Evolutionary conservation across 2,113 vertebrate genomes (phyloP).

Genomic region (Taxidea taxus): DNA sequence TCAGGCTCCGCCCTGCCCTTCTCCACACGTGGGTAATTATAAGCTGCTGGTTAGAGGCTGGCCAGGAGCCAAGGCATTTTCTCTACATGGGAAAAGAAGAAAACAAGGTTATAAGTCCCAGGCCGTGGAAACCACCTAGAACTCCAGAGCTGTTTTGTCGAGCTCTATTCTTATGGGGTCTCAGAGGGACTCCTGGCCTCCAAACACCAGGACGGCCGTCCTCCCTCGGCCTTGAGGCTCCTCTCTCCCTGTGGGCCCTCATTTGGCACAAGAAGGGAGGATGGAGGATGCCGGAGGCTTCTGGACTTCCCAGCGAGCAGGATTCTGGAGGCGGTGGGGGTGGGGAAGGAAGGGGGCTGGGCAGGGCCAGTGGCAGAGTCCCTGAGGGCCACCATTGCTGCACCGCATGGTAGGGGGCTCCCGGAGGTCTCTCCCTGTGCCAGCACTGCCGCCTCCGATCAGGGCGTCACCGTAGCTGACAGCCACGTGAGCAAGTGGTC

Average conservation of each 20-base stretch:
- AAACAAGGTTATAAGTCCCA: neutral
- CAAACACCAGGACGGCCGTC: neutral
- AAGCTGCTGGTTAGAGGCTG: constrained; percentile 3
- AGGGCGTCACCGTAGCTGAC: rapidly evolving
- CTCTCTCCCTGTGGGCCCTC: neutral
- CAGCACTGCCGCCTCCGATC: neutral
- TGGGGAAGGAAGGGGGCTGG: neutral
- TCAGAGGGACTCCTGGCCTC: neutral
- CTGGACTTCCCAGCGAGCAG: constrained; percentile 38
- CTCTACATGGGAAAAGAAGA: constrained; percentile 42
- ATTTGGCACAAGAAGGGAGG: constrained; percentile 36
- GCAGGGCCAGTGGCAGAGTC: neutral
- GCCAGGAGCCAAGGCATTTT: neutral
- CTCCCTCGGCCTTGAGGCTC: neutral
- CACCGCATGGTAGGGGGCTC: neutral
- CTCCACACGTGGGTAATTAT: neutral
- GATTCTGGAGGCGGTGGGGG: neutral
- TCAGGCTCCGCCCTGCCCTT: neutral
- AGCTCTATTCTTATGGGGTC: neutral
- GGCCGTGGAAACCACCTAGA: constrained; percentile 72
- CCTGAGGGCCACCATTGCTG: neutral
- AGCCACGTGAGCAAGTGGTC: rapidly evolving
- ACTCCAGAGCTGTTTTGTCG: neutral
- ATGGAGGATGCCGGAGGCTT: neutral
- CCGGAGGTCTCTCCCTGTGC: neutral